These are phyloP conservation scores for Quiscalus mexicanus DNA, from an alignment of 2,113 vertebrate genomes.

Conservation along the genomic window DNA sequence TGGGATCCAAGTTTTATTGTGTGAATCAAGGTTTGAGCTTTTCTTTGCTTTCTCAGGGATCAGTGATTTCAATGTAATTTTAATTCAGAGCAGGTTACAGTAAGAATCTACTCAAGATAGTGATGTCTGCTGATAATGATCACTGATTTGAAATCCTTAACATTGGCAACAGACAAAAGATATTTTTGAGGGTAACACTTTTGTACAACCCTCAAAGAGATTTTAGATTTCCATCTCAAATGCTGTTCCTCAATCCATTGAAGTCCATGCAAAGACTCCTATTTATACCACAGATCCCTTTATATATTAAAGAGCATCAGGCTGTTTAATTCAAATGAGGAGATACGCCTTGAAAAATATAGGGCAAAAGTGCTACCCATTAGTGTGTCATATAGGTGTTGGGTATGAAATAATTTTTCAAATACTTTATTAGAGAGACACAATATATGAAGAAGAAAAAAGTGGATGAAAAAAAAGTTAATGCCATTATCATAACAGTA, in stretches of 20 bases:
- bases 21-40: slow-evolving; percentile 68
- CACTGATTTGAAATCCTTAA: background rate
- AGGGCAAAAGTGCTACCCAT: background rate
- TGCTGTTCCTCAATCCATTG: background rate
- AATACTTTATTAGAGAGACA: background rate
- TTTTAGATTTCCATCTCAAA: background rate
- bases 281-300: background rate
- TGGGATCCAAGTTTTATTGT: slow-evolving; percentile 81
- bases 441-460: background rate
- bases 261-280: background rate
- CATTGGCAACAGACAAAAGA: background rate
- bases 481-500: background rate
- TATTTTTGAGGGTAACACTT: background rate
- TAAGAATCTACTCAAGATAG: background rate
- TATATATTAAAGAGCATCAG: background rate
- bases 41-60: background rate
- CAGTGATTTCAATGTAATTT: background rate
- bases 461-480: background rate
- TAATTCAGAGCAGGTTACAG: background rate
- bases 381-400: background rate
- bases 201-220: background rate
- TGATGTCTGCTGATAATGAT: background rate
- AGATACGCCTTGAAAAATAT: background rate
- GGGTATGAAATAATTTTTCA: background rate
- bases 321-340: background rate